Evolutionary conservation across 2,797 vertebrate species (phyloP).

Genomic region (Scolopax rusticola): DNA sequence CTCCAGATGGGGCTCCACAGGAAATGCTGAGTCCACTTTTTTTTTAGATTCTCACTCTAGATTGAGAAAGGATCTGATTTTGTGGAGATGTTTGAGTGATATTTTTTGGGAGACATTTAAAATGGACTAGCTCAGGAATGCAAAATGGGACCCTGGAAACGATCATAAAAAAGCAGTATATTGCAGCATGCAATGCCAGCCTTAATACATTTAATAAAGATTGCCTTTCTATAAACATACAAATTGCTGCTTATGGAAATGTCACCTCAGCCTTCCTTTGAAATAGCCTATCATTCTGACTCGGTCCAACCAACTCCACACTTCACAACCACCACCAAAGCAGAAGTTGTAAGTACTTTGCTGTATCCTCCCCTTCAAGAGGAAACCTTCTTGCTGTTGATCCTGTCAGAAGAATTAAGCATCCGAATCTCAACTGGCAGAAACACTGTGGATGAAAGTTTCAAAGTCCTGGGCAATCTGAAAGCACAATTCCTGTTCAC

Average conservation of each 20-base stretch:
- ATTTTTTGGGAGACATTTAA: not conserved
- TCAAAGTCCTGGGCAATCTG: not conserved
- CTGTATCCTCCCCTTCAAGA: not conserved
- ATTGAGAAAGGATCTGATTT: not conserved
- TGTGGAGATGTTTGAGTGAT: not conserved
- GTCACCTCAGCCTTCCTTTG: not conserved
- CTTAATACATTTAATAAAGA: not conserved
- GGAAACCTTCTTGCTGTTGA: not conserved
- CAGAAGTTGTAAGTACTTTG: not conserved
- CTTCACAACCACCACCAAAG: not conserved
- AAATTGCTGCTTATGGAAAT: not conserved
- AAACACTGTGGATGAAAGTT: not conserved
- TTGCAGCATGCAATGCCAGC: not conserved
- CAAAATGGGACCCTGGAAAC: not conserved
- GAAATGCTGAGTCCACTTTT: not conserved
- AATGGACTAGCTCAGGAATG: not conserved
- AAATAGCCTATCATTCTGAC: not conserved
- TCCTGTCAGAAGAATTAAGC: not conserved
- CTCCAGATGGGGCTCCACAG: conserved; percentile 49
- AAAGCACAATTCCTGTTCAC: not conserved
- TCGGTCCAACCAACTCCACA: not conserved
- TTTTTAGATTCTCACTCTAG: conserved; percentile 3
- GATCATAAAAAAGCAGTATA: not conserved
- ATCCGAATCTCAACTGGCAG: not conserved
- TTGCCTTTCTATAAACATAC: not conserved